phyloP scores from a whole-genome alignment of 2,113 vertebrate species.

The human (Homo sapiens) region GRCh38 chr12:61900001-61900500 shows the following conservation, averaged over 20 bases:
- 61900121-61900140: not conserved
- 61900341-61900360: not conserved
- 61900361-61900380: not conserved
- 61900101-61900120: not conserved
- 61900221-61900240: not conserved
- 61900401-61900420: no score
- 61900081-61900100: not conserved
- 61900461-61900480: no score
- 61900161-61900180: not conserved
- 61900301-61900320: not conserved
- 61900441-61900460: no score
- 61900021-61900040: not conserved
- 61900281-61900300: not conserved
- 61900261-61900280: not conserved
- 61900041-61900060: conserved; percentile 22
- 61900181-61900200: not conserved
- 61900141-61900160: not conserved
- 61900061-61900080: not conserved
- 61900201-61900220: not conserved
- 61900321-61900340: not conserved
- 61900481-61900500: no score
- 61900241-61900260: not conserved
- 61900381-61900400: not conserved
- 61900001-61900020: not conserved
- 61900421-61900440: no score